Percentiles rank a stretch among this genome's conserved stretches.
Evolutionary conservation across 1,140 invertebrate genomes (phyloP).

Genomic region (Gonatopus flavifemur): DNA sequence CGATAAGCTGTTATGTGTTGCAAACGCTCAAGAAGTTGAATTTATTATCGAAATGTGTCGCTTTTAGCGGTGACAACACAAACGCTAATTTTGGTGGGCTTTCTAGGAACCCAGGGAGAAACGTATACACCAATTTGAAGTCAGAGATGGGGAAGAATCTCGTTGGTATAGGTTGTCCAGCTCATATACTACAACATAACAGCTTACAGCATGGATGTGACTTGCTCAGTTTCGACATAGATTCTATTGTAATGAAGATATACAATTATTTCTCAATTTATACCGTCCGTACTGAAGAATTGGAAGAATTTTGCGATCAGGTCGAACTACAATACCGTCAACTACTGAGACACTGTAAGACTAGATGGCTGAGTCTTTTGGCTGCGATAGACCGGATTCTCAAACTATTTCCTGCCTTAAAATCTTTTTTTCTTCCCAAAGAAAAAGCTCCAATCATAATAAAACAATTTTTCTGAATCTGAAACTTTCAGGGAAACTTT

Average conservation of each 20-base stretch:
- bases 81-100: slow-evolving; percentile 2
- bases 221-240: slow-evolving; percentile 33
- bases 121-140: neutral
- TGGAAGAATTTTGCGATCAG: slow-evolving; percentile 43
- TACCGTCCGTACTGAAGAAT: slow-evolving; percentile 31
- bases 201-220: slow-evolving; percentile 30
- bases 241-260: too few species aligned
- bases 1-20: neutral
- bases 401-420: too few species aligned
- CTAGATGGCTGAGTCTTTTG: slow-evolving; percentile 26
- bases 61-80: neutral
- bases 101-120: neutral
- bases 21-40: neutral
- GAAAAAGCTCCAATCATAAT: slow-evolving; percentile 31
- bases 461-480: slow-evolving; percentile 28
- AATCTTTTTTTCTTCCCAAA: slow-evolving; percentile 31
- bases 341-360: slow-evolving; percentile 23
- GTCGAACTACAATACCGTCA: slow-evolving; percentile 22
- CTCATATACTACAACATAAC: slow-evolving; percentile 44
- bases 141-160: slow-evolving; percentile 9
- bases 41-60: neutral
- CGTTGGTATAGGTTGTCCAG: slow-evolving; percentile 28
- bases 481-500: too few species aligned
- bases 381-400: slow-evolving; percentile 28
- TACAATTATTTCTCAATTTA: too few species aligned